Conservation (phyloP, 1,140 invertebrate species). For the Harpegnathos saltator region DNA sequence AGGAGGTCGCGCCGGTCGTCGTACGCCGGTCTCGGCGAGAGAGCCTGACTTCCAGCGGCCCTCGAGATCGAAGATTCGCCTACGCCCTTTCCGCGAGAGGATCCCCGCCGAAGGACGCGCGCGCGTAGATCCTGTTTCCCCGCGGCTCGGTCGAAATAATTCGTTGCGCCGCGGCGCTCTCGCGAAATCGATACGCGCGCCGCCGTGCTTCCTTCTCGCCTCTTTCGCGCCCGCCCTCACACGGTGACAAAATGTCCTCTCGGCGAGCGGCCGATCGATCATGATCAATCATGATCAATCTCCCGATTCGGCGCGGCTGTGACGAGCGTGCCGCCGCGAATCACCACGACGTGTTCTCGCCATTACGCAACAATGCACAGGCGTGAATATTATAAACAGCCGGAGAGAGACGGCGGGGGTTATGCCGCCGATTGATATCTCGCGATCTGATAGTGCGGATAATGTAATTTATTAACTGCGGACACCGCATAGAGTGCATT, state of each 20-base stretch:
- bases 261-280: no score
- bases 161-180: not conserved
- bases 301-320: not conserved
- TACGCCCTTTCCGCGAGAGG: slow-evolving; percentile 76
- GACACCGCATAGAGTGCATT: slow-evolving; percentile 10
- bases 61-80: slow-evolving; percentile 83
- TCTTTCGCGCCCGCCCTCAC: not conserved
- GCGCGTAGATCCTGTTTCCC: slow-evolving; percentile 69
- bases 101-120: slow-evolving; percentile 60
- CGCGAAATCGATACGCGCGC: slow-evolving; percentile 69
- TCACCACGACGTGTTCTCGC: not conserved
- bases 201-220: slow-evolving; percentile 28
- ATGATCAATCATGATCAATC: slow-evolving; percentile 7
- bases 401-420: not conserved
- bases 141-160: slow-evolving; percentile 64
- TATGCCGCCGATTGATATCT: slow-evolving; percentile 9
- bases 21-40: slow-evolving; percentile 67
- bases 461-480: slow-evolving; percentile 31
- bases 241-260: not conserved
- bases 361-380: not conserved
- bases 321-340: not conserved
- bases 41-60: slow-evolving; percentile 73
- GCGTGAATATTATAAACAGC: not conserved
- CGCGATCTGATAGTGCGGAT: slow-evolving; percentile 9
- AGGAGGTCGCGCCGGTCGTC: slow-evolving; percentile 71